These are phyloP conservation scores for Siphonodentalium dalli DNA, from an alignment of 2,888 invertebrate genomes.

Conservation along the genomic window DNA sequence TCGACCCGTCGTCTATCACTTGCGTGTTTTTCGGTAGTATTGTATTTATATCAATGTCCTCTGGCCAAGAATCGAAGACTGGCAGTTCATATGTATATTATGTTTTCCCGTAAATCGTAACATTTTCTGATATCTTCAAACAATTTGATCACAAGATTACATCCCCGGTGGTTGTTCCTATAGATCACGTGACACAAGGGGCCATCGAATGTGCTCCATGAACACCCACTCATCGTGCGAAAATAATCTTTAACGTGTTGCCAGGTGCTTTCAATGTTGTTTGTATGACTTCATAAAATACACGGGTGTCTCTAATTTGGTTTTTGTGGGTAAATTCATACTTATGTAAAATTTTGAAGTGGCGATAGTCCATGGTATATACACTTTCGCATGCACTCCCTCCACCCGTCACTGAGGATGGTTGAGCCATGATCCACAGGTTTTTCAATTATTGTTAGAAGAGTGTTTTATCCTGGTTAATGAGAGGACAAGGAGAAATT, in stretches of 20 bases:
- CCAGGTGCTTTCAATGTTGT: conserved; percentile 22
- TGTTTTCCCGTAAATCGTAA: no score
- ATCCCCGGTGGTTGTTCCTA: no score
- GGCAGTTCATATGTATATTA: no score
- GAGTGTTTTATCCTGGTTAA: neutral
- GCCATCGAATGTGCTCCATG: neutral
- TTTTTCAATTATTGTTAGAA: conserved; percentile 3
- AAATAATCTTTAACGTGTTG: conserved; percentile 25
- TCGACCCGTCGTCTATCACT: no score
- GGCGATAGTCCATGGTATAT: conserved; percentile 9
- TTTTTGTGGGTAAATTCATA: conserved; percentile 7
- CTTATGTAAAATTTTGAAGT: conserved; percentile 16
- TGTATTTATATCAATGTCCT: no score
- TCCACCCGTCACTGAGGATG: conserved; percentile 9
- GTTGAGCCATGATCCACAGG: conserved; percentile 4
- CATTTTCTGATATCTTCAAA: no score
- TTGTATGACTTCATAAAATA: conserved; percentile 9
- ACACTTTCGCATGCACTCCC: conserved; percentile 2
- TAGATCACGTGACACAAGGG: conserved; percentile 9
- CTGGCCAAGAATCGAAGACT: no score
- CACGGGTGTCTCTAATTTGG: conserved; percentile 5
- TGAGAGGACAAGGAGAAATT: conserved; percentile 6
- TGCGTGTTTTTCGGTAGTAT: no score
- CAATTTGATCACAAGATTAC: no score
- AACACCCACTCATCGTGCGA: conserved; percentile 7